phyloP scores from a whole-genome alignment of 1,140 invertebrate species.

The Temnothorax curvispinosus region DNA sequence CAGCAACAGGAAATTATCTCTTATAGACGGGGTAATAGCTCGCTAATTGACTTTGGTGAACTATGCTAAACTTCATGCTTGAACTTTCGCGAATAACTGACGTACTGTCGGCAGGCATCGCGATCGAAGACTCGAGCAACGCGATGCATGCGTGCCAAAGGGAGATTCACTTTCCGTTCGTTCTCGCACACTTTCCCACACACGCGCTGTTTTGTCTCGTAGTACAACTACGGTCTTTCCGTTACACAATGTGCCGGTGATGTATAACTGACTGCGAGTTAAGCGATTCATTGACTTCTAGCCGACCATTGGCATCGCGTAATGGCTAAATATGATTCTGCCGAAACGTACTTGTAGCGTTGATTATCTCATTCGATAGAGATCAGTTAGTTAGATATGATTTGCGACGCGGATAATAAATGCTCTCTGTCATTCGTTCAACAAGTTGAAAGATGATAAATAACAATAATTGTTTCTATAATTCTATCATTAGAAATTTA shows the following conservation, averaged over 20 bases:
- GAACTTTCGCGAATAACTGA: conserved; percentile 39
- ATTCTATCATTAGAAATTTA: too few relatives aligned
- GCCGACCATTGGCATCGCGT: conserved; percentile 10
- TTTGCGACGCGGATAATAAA: conserved; percentile 1
- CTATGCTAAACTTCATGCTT: conserved; percentile 37
- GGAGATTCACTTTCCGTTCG: conserved; percentile 32
- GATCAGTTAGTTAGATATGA: background rate
- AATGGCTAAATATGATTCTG: conserved; percentile 26
- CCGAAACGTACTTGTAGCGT: background rate
- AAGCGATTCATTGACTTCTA: conserved; percentile 35
- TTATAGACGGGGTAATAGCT: conserved; percentile 24
- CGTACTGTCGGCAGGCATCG: conserved; percentile 6
- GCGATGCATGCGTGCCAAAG: conserved; percentile 6
- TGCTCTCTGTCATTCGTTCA: background rate
- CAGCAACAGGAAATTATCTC: conserved; percentile 55
- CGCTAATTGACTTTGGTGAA: conserved; percentile 53
- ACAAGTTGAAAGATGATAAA: background rate
- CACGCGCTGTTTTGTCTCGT: background rate
- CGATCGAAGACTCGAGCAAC: conserved; percentile 30
- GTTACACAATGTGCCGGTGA: conserved; percentile 1
- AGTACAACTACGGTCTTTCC: background rate
- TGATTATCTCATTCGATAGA: conserved; percentile 41
- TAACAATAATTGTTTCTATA: background rate
- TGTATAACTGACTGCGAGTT: background rate
- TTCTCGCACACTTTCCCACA: background rate